These are phyloP conservation scores for Ginglymostoma cirratum DNA, from an alignment of 2,113 vertebrate genomes.

Conservation along the genomic window DNA sequence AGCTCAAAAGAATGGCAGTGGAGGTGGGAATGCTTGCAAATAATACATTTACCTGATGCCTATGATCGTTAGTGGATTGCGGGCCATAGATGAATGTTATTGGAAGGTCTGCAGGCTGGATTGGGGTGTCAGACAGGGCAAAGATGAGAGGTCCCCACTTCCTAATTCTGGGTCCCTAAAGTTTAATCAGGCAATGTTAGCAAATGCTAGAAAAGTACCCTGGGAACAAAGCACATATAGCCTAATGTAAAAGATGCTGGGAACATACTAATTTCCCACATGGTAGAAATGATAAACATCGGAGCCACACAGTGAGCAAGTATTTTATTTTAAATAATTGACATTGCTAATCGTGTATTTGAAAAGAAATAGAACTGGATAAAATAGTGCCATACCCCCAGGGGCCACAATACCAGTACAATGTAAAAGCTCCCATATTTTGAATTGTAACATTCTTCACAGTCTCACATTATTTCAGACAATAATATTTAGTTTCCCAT, in stretches of 20 bases:
- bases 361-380: not conserved
- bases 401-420: not conserved
- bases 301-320: not conserved
- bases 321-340: not conserved
- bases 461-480: conserved; percentile 22
- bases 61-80: too few species aligned
- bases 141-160: not conserved
- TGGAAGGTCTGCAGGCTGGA: not conserved
- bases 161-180: not conserved
- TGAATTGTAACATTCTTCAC: not conserved
- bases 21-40: too few species aligned
- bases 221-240: not conserved
- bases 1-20: too few species aligned
- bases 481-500: conserved; percentile 29
- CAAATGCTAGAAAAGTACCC: not conserved
- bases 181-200: not conserved
- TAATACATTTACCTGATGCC: too few species aligned
- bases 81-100: too few species aligned
- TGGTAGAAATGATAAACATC: not conserved
- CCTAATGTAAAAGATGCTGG: not conserved
- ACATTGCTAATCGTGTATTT: not conserved
- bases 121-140: not conserved
- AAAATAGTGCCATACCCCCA: not conserved
- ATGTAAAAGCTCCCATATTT: conserved; percentile 12
- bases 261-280: not conserved